Percentiles rank a stretch among this genome's conserved stretches.
Conservation (phyloP, 2,888 invertebrate genomes). For the Eurytoma californica region DNA sequence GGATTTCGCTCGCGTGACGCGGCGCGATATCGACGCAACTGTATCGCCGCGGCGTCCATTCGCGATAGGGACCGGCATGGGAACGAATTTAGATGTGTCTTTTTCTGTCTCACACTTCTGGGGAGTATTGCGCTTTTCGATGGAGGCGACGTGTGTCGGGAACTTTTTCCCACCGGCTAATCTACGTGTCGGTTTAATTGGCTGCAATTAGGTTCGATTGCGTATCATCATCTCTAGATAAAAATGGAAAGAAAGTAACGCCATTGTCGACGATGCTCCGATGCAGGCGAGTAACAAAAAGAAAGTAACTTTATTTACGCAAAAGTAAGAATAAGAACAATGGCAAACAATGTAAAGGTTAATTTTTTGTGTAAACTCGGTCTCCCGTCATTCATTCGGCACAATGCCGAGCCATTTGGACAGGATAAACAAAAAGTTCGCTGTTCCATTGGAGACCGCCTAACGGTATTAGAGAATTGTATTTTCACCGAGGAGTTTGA, state of each 20-base stretch:
- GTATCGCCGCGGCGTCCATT: conserved; percentile 53
- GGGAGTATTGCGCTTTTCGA: conserved; percentile 13
- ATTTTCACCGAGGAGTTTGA: conserved; percentile 24
- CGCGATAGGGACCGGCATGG: conserved; percentile 57
- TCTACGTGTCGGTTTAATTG: too few species aligned
- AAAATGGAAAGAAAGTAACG: too few species aligned
- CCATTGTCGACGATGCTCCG: too few species aligned
- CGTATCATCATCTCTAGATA: too few species aligned
- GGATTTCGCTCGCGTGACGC: conserved; percentile 61
- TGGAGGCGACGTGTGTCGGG: not conserved
- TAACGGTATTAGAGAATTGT: conserved; percentile 51
- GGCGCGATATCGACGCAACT: conserved; percentile 58
- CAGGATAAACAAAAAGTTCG: conserved; percentile 15
- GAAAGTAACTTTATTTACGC: not conserved
- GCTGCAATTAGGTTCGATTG: too few species aligned
- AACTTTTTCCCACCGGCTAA: too few species aligned
- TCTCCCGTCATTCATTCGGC: not conserved
- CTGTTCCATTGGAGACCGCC: not conserved
- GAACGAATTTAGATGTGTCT: conserved; percentile 53
- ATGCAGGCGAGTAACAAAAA: not conserved
- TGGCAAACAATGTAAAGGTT: not conserved
- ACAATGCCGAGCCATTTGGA: conserved; percentile 1
- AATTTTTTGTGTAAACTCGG: conserved; percentile 38
- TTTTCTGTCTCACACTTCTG: conserved; percentile 7
- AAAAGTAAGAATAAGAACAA: not conserved